A percentile compares a stretch with the other conserved stretches of the same genome.
Evolutionary conservation across 92 coral and sea anemone genomes (phyloP).

Genomic region (Pocillopora grandis): DNA sequence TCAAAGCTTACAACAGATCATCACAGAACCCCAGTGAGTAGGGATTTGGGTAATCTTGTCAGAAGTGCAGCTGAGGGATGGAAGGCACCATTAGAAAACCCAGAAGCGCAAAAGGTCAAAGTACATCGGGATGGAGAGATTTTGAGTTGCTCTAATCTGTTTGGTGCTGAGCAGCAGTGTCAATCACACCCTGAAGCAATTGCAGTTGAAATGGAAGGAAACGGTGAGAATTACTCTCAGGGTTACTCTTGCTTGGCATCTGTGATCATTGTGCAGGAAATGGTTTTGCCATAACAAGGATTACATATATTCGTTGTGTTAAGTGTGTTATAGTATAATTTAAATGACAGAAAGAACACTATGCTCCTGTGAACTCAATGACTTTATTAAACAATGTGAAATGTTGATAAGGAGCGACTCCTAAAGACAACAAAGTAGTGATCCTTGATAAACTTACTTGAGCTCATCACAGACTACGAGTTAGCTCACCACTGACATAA

Average conservation of each 20-base stretch:
- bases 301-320: background rate
- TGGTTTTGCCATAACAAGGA: background rate
- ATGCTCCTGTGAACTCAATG: no score
- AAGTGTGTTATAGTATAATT: no score
- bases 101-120: background rate
- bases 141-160: conserved; percentile 31
- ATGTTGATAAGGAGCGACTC: no score
- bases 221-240: background rate
- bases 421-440: no score
- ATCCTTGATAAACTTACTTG: no score
- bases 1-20: background rate
- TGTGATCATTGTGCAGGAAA: background rate
- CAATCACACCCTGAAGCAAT: background rate
- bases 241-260: background rate
- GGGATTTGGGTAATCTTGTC: conserved; percentile 21
- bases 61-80: conserved; percentile 37
- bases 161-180: background rate
- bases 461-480: no score
- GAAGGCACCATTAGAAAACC: conserved; percentile 33
- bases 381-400: no score
- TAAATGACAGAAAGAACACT: no score
- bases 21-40: conserved; percentile 17
- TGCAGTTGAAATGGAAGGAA: background rate
- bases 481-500: no score
- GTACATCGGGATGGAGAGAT: conserved; percentile 34